These are phyloP conservation scores for Abscondita cerata DNA, from an alignment of 2,888 invertebrate species.

Conservation along the genomic window DNA sequence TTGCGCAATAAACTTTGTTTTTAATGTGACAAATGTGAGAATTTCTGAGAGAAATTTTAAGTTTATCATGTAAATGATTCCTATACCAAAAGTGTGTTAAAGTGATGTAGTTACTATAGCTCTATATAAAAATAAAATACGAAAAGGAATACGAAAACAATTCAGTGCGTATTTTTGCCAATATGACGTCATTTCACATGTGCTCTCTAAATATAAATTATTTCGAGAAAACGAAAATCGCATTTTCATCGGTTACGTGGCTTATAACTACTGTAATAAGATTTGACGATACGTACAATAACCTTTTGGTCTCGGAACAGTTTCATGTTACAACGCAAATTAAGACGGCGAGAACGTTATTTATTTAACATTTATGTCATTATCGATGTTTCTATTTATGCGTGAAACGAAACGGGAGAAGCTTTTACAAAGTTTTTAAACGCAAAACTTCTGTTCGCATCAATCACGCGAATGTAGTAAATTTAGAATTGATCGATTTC, in stretches of 20 bases:
- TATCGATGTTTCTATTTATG: too few relatives aligned
- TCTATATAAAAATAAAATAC: background rate
- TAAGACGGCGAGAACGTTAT: too few relatives aligned
- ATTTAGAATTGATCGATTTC: too few relatives aligned
- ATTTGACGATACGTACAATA: background rate
- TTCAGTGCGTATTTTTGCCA: slow-evolving; percentile 45
- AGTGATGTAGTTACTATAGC: background rate
- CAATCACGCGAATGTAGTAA: too few relatives aligned
- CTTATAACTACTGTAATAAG: background rate
- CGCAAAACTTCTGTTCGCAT: too few relatives aligned
- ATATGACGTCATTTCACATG: slow-evolving; percentile 47
- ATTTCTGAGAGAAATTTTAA: background rate
- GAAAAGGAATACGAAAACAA: slow-evolving; percentile 37
- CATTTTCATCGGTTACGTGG: slow-evolving; percentile 5
- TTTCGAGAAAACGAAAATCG: slow-evolving; percentile 18
- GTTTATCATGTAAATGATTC: background rate
- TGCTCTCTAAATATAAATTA: slow-evolving; percentile 43
- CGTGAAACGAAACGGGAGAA: too few relatives aligned
- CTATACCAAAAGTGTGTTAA: background rate
- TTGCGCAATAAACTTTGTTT: background rate
- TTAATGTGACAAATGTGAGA: background rate
- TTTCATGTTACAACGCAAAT: too few relatives aligned
- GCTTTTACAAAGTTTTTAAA: too few relatives aligned
- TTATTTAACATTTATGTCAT: too few relatives aligned
- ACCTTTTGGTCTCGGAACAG: background rate